These are phyloP conservation scores for Ibidorhyncha struthersii DNA, from an alignment of 2,113 vertebrate genomes.

Conservation along the genomic window DNA sequence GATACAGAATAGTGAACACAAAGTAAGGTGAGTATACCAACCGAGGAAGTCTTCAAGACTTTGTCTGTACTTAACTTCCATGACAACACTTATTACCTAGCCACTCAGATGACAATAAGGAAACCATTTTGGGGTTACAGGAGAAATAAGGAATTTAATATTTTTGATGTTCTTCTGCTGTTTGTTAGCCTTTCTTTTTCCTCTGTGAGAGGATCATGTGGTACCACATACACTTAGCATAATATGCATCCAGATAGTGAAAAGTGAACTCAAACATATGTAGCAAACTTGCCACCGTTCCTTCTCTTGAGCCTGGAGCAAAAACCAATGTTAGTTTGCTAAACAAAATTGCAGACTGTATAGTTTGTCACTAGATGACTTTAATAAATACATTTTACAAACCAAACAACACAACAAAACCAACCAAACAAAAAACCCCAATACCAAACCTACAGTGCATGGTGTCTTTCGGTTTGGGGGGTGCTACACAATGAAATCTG, in stretches of 20 bases:
- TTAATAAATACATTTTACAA: background rate
- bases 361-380: background rate
- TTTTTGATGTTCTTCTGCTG: background rate
- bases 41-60: background rate
- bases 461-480: background rate
- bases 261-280: background rate
- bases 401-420: background rate
- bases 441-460: background rate
- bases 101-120: background rate
- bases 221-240: background rate
- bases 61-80: background rate
- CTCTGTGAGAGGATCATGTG: background rate
- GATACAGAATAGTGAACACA: background rate
- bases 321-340: background rate
- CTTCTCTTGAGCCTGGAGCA: background rate
- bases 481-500: background rate
- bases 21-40: background rate
- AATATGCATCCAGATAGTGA: background rate
- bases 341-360: background rate
- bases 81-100: background rate
- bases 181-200: background rate
- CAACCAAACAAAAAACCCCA: background rate
- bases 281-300: background rate
- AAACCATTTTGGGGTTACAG: background rate
- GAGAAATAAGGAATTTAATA: background rate